Evolutionary conservation across 2,888 invertebrate genomes (phyloP).

Genomic region (Protonemura montana): DNA sequence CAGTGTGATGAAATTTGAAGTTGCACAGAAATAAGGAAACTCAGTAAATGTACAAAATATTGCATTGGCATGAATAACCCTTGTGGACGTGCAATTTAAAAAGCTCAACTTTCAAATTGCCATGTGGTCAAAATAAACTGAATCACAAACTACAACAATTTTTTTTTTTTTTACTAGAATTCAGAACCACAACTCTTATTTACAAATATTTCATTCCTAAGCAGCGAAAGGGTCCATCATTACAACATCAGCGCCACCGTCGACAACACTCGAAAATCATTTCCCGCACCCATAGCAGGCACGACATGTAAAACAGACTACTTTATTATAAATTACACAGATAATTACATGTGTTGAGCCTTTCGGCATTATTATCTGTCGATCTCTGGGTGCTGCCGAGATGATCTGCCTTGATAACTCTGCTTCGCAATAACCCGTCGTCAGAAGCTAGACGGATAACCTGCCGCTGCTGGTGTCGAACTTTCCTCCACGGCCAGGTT

Average conservation of each 20-base stretch:
- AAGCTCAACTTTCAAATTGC: neutral
- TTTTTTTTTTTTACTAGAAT: no score
- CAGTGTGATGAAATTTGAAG: neutral
- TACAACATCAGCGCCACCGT: neutral
- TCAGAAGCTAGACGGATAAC: neutral
- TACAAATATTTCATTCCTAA: neutral
- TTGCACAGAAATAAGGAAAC: neutral
- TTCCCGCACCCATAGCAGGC: neutral
- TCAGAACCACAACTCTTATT: no score
- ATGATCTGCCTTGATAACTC: neutral
- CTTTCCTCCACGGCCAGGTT: neutral
- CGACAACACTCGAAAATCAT: neutral
- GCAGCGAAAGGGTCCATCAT: neutral
- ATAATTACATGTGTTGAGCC: neutral
- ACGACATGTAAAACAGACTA: neutral
- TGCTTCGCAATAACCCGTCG: no score
- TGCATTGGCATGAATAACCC: neutral
- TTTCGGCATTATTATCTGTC: neutral
- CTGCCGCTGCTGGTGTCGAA: neutral
- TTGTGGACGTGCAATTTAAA: neutral
- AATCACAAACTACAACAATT: neutral
- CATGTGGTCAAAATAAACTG: neutral
- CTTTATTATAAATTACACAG: neutral
- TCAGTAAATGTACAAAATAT: constrained; percentile 5
- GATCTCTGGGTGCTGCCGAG: neutral